Base-by-base conservation (phyloP, 2,888 invertebrate genomes). In the Temnothorax ravouxi region DNA sequence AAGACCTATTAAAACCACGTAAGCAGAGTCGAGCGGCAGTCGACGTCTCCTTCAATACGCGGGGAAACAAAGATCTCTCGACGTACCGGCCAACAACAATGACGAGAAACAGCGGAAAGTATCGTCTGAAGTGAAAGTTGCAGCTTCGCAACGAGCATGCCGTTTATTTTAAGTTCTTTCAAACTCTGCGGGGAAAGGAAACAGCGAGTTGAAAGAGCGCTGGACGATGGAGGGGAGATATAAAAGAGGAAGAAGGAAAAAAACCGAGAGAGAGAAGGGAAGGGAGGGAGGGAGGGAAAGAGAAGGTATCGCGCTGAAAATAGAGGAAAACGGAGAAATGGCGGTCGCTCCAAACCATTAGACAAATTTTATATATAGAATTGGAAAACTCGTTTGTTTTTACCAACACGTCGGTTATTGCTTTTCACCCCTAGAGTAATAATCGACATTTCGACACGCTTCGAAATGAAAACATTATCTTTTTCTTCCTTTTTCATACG, bases 311-410 rank as follows among this genome's bases (percentile, higher is more conserved):
- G 89, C 77, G 67, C 85, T 88, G 85, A 77, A 91, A 92, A 91
- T 92, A 88, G 90, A 91, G 62, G 76, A 59, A 77, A 80, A 66
- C 54, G 71, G 38, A 76, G 75, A 72, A 77, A 84, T 79, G 67
- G 66, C 44, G 80, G 83, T 83, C 88, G 86, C 89, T 91, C 87
- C 93, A 86, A 93, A 89, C 93, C 93, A 93, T 93, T 93, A 93
- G 93, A 93, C 93, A 93, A 93, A 93, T 93, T 93, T 93, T 93
- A 93, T 93, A 93, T 93, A 93, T 93, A 92, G 90, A 90, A 82
- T 72, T 81, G 83, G 89, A 84, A 88, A 91, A 91, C 89, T 92
- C 90, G 82, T 92, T 90, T 90, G 81, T 90, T 87, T 89, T 84
- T 89, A 82, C 85, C 85, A 44, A 83, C 86, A 64, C 76, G 82